Evolutionary conservation across 2,888 invertebrate genomes (phyloP).

Genomic region (Caenorhabditis zanzibari): DNA sequence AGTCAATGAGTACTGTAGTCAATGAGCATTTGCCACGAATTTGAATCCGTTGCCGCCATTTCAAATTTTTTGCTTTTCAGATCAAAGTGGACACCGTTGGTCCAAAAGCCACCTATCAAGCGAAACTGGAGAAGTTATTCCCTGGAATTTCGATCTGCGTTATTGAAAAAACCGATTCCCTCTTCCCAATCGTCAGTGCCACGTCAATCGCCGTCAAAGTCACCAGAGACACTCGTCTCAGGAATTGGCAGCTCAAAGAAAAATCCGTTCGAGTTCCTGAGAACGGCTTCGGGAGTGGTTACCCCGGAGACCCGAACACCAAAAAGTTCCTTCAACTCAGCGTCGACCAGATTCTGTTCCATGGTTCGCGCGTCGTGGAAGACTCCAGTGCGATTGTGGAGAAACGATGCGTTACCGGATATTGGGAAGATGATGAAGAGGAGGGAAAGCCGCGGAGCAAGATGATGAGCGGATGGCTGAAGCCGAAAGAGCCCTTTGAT

Average conservation of each 20-base stretch:
- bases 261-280: conserved; percentile 68
- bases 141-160: conserved; percentile 89
- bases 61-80: too few species aligned
- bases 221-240: conserved; percentile 76
- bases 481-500: conserved; percentile 44
- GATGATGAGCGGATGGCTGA: conserved; percentile 61
- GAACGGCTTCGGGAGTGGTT: conserved; percentile 81
- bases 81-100: conserved; percentile 97
- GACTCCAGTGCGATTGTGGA: conserved; percentile 91
- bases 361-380: conserved; percentile 98
- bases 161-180: conserved; percentile 97
- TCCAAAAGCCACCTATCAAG: conserved; percentile 92
- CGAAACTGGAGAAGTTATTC: conserved; percentile 90
- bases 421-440: conserved; percentile 83
- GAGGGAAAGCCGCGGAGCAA: conserved; percentile 59
- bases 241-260: conserved; percentile 78
- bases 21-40: too few species aligned
- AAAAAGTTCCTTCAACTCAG: conserved; percentile 92
- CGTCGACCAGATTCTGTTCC: conserved; percentile 93
- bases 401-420: conserved; percentile 86
- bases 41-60: too few species aligned
- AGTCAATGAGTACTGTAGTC: too few species aligned
- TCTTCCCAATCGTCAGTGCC: conserved; percentile 96
- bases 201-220: conserved; percentile 97
- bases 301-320: conserved; percentile 90